A percentile compares a stretch with the other conserved stretches of the same genome.
Evolutionary conservation across 2,113 vertebrate species (phyloP).

Genomic region (Lethenteron reissneri): DNA sequence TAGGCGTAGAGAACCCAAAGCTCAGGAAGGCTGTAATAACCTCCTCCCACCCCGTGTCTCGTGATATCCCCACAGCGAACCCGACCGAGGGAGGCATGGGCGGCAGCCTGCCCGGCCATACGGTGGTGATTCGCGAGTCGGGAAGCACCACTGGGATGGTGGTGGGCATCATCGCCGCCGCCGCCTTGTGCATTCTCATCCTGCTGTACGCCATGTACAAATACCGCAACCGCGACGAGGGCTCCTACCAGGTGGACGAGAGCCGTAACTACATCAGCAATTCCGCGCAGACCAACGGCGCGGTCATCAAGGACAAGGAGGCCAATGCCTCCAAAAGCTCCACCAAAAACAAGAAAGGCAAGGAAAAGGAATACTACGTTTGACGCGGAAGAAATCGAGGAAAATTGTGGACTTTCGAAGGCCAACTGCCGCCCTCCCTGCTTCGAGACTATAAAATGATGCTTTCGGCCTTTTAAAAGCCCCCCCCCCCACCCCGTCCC

Average conservation of each 20-base stretch:
- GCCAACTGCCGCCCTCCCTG: not conserved
- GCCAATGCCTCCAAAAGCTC: conserved; percentile 64
- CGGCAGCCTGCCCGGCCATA: conserved; percentile 44
- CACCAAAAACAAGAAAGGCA: conserved; percentile 95
- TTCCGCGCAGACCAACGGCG: conserved; percentile 89
- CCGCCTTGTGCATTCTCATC: conserved; percentile 89
- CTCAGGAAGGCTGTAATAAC: not conserved
- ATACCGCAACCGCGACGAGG: conserved; percentile 89
- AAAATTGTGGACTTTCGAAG: not conserved
- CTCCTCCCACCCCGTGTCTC: conserved; percentile 11
- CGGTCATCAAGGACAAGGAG: conserved; percentile 83
- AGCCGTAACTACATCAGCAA: conserved; percentile 99
- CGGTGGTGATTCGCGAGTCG: conserved; percentile 73
- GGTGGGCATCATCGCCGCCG: conserved; percentile 80
- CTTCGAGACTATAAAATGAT: not conserved
- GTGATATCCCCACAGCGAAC: conserved; percentile 39
- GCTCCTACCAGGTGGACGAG: conserved; percentile 90
- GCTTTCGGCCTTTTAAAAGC: conserved; percentile 3
- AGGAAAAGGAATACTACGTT: conserved; percentile 99
- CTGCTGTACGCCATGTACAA: conserved; percentile 99
- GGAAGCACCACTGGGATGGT: conserved; percentile 98
- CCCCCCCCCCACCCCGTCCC: not conserved
- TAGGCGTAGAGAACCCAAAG: not conserved
- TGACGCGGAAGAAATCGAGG: conserved; percentile 28
- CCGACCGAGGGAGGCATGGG: conserved; percentile 51